These are phyloP conservation scores for Parazoanthus atlanticus DNA, from an alignment of 92 coral and sea anemone genomes.

Conservation along the genomic window DNA sequence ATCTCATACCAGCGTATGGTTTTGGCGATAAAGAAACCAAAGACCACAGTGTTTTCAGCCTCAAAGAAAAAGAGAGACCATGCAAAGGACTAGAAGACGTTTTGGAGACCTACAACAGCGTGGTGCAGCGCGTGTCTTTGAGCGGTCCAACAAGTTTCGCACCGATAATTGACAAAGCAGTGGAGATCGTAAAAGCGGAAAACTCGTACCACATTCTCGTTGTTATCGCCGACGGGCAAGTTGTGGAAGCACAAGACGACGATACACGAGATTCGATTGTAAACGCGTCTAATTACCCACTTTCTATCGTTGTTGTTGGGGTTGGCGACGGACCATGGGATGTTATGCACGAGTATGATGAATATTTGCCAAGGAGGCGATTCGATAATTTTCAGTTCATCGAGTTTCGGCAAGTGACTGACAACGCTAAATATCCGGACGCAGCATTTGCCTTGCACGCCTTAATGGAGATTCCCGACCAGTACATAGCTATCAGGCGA, in stretches of 20 bases:
- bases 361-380: constrained; percentile 77
- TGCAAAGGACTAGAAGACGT: constrained; percentile 85
- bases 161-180: constrained; percentile 87
- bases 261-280: constrained; percentile 88
- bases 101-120: constrained; percentile 73
- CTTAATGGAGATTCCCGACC: constrained; percentile 97
- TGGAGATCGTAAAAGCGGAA: constrained; percentile 78
- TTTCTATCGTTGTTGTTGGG: constrained; percentile 89
- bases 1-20: constrained; percentile 88
- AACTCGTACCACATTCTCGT: constrained; percentile 77
- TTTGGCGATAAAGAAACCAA: constrained; percentile 89
- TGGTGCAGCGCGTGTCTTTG: constrained; percentile 77
- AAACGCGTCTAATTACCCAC: constrained; percentile 85
- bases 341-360: constrained; percentile 93
- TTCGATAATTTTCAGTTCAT: constrained; percentile 98
- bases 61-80: constrained; percentile 71
- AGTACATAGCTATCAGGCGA: constrained; percentile 73
- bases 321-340: constrained; percentile 99
- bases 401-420: constrained; percentile 71
- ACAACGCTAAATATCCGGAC: constrained; percentile 73
- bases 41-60: constrained; percentile 84
- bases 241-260: constrained; percentile 85
- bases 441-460: constrained; percentile 93
- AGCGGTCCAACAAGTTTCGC: constrained; percentile 98
- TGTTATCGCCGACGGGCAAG: constrained; percentile 95